These are phyloP conservation scores for Neodiprion pinetum DNA, from an alignment of 1,140 invertebrate species.

Conservation along the genomic window DNA sequence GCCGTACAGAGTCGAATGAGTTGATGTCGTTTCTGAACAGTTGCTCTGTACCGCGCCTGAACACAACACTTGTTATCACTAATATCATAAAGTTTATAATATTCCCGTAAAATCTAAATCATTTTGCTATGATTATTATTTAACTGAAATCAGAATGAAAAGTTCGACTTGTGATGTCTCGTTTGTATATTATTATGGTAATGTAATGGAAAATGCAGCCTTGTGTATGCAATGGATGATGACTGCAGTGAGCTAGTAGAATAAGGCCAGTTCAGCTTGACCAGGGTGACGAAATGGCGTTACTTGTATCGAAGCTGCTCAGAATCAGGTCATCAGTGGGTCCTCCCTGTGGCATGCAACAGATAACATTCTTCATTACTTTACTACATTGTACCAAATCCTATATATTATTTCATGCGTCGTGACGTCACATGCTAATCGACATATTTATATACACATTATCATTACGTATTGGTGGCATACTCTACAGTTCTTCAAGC, in stretches of 20 bases:
- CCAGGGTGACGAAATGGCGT: slow-evolving; percentile 25
- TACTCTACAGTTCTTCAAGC: not conserved
- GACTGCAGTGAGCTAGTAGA: slow-evolving; percentile 7
- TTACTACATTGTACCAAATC: slow-evolving; percentile 16
- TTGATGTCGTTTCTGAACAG: not conserved
- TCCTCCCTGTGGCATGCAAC: slow-evolving; percentile 52
- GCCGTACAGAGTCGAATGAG: too few relatives aligned
- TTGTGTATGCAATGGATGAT: not conserved
- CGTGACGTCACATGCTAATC: slow-evolving; percentile 19
- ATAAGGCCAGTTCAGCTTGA: not conserved
- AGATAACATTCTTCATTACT: slow-evolving; percentile 37
- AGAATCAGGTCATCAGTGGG: slow-evolving; percentile 33
- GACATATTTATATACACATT: slow-evolving; percentile 26
- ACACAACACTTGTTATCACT: not conserved
- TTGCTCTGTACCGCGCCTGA: not conserved
- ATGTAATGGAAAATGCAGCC: not conserved
- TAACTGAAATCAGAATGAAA: not conserved
- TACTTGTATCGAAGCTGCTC: slow-evolving; percentile 9
- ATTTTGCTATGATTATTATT: not conserved
- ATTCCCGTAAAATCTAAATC: not conserved
- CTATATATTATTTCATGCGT: not conserved
- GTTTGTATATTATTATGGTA: slow-evolving; percentile 1
- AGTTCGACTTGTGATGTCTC: not conserved
- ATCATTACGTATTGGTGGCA: not conserved
- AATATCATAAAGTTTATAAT: not conserved